Base-by-base conservation (phyloP, 2,888 invertebrate genomes). In the Sclerodermus sp. region DNA sequence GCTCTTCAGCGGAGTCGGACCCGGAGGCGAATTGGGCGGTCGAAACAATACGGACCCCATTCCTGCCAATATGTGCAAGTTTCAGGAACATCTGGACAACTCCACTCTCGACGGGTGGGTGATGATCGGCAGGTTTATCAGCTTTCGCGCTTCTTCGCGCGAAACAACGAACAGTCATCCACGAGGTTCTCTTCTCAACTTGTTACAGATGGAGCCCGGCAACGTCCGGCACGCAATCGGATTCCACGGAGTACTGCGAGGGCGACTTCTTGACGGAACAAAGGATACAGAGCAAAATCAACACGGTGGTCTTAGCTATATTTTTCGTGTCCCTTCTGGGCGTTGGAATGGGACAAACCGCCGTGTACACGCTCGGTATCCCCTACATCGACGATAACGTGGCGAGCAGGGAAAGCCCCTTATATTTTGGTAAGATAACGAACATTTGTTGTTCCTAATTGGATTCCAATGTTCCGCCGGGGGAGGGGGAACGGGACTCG, bases 311-410 rank as follows among this genome's bases (percentile, higher is more conserved):
- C 44, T 82, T 94, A 63, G 89, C 88, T 45, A 93, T 94, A 81
- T 90, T 95, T 79, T 93, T 94, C 79, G 83, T 90, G 64, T 92
- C 93, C 68, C 81, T 95, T 63, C 82, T 95, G 45, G 90, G 93
- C 51, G 92, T 94, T 34, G 94, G 95, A 43, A 89, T 94, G 79
- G 94, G 94, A 0, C 93, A 93, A 80, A 95, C 95, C 1, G 93
- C 94, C 12, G 93, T 94, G 48, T 91, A 92, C 64, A 94, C 94
- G 15, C 83, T 95, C 37, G 95, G 94, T 14, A 94, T 95, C 67
- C 94, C 95, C 3, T 95, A 93, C 77, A 92, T 95, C 59, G 95
- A 95, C 67, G 94, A 95, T 78, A 95, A 95, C 78, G 93, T 95
- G 51, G 91, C 92, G 67, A 92, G 91, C 79, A 85, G 90, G 68